Conservation (phyloP, 2,797 vertebrate genomes). For the Gambelia wislizenii region DNA sequence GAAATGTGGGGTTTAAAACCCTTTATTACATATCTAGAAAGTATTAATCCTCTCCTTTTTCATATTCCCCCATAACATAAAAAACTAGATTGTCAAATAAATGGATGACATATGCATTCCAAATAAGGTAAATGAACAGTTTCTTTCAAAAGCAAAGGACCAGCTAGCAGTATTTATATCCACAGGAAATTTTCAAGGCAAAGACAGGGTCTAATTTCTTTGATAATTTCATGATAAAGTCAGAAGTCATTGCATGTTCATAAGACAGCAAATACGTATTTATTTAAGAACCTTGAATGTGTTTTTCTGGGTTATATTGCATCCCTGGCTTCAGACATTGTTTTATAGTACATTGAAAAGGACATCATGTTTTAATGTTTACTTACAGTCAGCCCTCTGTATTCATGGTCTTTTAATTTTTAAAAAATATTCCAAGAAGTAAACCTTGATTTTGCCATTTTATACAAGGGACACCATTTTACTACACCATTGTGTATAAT, state of each 20-base stretch:
- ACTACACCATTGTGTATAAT: too few relatives aligned
- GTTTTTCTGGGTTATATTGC: slow-evolving; percentile 5
- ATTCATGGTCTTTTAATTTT: too few relatives aligned
- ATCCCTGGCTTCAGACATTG: neutral
- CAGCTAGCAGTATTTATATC: neutral
- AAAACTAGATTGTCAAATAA: slow-evolving; percentile 30
- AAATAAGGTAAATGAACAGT: slow-evolving; percentile 30
- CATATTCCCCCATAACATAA: neutral
- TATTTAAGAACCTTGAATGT: neutral
- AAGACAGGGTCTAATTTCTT: neutral
- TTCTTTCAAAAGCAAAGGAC: slow-evolving; percentile 7
- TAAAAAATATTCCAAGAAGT: too few relatives aligned
- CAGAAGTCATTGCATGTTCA: neutral
- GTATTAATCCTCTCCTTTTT: slow-evolving; percentile 14
- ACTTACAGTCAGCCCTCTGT: too few relatives aligned
- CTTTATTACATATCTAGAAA: slow-evolving; percentile 28
- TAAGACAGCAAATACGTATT: neutral
- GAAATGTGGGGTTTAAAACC: slow-evolving; percentile 37
- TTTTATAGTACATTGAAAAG: neutral
- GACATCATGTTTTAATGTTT: neutral
- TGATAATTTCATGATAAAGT: too few relatives aligned
- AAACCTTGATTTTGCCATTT: too few relatives aligned
- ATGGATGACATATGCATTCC: neutral
- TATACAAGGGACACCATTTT: too few relatives aligned
- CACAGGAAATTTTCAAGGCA: slow-evolving; percentile 31